Percentiles rank a stretch among this genome's conserved stretches.
phyloP scores from a whole-genome alignment of 1,140 invertebrate species.

The Capitella teleta region DNA sequence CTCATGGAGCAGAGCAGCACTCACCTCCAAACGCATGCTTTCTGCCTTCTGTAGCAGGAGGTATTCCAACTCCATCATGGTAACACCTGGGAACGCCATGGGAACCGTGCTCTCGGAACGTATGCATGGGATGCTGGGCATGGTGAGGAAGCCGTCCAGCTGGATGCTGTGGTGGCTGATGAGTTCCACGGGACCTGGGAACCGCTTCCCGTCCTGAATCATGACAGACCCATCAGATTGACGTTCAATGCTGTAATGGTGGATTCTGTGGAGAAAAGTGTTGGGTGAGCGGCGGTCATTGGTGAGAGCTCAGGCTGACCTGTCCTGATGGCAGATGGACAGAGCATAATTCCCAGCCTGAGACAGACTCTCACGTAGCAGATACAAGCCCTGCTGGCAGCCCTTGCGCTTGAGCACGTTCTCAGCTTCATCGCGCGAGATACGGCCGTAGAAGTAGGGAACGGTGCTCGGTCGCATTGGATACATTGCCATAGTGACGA shows the following conservation, averaged over 20 bases:
- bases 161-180: conserved; percentile 28
- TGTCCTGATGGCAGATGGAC: conserved; percentile 34
- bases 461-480: conserved; percentile 14
- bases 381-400: conserved; percentile 40
- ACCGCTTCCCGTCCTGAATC: conserved; percentile 31
- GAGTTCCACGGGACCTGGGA: conserved; percentile 34
- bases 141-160: conserved; percentile 33
- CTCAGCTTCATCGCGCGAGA: conserved; percentile 44
- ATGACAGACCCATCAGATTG: conserved; percentile 34
- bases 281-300: not conserved
- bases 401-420: conserved; percentile 35
- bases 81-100: conserved; percentile 42
- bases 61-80: conserved; percentile 38
- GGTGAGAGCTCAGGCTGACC: too few relatives aligned
- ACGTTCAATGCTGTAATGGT: conserved; percentile 40
- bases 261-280: conserved; percentile 23
- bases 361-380: conserved; percentile 40
- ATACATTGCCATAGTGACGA: too few relatives aligned
- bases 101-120: conserved; percentile 31
- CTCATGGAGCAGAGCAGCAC: not conserved
- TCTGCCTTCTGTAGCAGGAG: conserved; percentile 32
- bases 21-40: conserved; percentile 17
- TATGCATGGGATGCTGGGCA: conserved; percentile 33
- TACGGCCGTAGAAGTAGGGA: conserved; percentile 42
- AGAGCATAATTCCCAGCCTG: conserved; percentile 36